Base-by-base conservation (phyloP, 2,113 vertebrate genomes). In the Dasyornis broadbenti region DNA sequence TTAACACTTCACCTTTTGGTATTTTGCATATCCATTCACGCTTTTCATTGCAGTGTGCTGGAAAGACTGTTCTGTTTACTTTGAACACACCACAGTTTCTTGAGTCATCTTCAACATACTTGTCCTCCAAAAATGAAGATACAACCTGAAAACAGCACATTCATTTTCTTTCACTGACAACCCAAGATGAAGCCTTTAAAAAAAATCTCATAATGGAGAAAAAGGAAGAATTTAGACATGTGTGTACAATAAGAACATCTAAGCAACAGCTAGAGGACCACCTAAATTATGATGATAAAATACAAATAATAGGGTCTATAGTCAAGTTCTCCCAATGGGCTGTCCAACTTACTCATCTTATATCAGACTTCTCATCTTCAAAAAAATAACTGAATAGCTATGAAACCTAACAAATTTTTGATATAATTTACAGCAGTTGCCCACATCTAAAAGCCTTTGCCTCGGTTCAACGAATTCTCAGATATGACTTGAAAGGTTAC, bases 1-100 rank as follows among this genome's bases (percentile, higher is more conserved):
- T 37, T 24, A 68, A 84, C 42, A 64, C 64, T 69, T 97, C 91
- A 99, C 99, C 99, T 99, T 98, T 98, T 73, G 98, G 97, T 79
- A 99, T 96, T 96, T 99, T 99, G 97, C 99, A 99, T 96, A 99
- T 98, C 99, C 99, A 99, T 97, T 99, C 99, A 5, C 97, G 98
- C 86, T 98, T 98, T 94, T 97, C 95, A 61, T 96, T 98, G 92
- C 99, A 99, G n/a, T 97, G 97, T 33, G 97, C 97, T 10, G 98
- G 98, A 42, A 97, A 95, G 70, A 99, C 68, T 1, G 96, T 94
- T 94, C 97, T 98, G 79, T 98, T 98, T 72, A 97, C 98, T 96
- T 97, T 98, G 98, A 98, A 99, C 21, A 97, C 98, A 27, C 98
- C 99, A 78, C 99, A 99, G 65, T 97, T 98, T 94, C 97, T 98